These are phyloP conservation scores for Lipotes vexillifer DNA, from an alignment of 2,113 vertebrate genomes.

Conservation along the genomic window DNA sequence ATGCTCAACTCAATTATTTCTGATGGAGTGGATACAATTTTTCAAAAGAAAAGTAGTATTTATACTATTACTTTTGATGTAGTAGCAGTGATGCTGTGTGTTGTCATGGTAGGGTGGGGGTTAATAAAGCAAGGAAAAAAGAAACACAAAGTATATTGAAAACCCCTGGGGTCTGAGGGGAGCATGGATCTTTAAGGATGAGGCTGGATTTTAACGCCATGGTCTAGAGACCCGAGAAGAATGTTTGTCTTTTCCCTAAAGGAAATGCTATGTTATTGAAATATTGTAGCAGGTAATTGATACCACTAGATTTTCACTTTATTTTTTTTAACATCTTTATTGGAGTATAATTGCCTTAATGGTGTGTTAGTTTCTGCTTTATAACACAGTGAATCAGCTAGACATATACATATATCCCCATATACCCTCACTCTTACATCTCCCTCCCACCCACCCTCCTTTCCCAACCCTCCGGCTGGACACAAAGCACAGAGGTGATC, in stretches of 20 bases:
- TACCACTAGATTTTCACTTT: neutral
- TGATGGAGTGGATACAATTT: neutral
- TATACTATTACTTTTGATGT: neutral
- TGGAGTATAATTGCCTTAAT: too few relatives aligned
- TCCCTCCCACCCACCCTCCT: too few relatives aligned
- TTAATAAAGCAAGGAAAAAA: neutral
- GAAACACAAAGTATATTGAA: neutral
- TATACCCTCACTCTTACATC: fast-evolving
- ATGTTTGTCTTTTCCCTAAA: neutral
- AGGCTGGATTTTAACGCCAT: neutral
- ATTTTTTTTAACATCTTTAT: too few relatives aligned
- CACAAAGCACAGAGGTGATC: too few relatives aligned
- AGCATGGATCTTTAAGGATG: neutral
- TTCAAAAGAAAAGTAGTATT: neutral
- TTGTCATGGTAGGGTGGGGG: neutral
- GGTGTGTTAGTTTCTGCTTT: too few relatives aligned
- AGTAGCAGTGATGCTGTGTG: too few relatives aligned
- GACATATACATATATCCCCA: too few relatives aligned
- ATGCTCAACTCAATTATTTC: neutral
- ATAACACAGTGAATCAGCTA: too few relatives aligned
- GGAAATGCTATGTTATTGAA: neutral
- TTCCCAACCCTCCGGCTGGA: too few relatives aligned
- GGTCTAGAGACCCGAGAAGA: neutral
- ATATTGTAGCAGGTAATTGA: neutral
- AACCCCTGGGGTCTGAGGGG: neutral